Evolutionary conservation across 2,113 vertebrate genomes (phyloP), one percentile per base, ranked within the genome.

Genomic region (Felis chaus): DNA sequence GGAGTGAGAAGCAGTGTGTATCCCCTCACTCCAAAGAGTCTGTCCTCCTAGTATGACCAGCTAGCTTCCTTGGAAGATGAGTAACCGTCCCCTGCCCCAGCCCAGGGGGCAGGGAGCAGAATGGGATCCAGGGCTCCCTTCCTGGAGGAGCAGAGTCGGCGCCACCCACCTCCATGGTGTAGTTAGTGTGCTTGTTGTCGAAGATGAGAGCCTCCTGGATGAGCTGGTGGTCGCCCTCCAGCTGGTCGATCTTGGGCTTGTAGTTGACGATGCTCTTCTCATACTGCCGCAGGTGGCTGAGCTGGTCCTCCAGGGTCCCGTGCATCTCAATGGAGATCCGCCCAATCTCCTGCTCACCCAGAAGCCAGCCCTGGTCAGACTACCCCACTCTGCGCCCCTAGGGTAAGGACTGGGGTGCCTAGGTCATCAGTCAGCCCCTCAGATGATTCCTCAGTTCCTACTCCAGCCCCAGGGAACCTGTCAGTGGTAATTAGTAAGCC

Each of bases 121-220:
- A 91, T 15, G 50, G 41, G 15, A 3, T 11, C 29, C 0, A 0
- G 8, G 69, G 36, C n/a, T 27, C 78, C 27, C 39, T 19, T 14
- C 36, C 48, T 3, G 2, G 45, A 61, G 83, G 15, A 68, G 25
- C 25, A 1, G 45, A 31, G 39, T 63, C 2, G 0, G 36, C 4
- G 74, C 48, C 16, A 8, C 85, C 33, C 99, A 99, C 99, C 99
- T 99, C 99, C 99, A 99, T 99, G 97, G 99, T 99, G 98, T 99
- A 99, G 98, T 99, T 99, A 99, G 99, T 99, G 98, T 99, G 99
- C 98, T 99, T 99, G 98, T 99, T 99, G 99, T 99, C 99, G 1
- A 99, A 99, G 98, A 99, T 99, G 80, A 99, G 99, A 0, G 99
- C 99, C 97, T 99, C 99, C 98, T 99, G 99, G 97, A 99, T 99